Evolutionary conservation across 2,113 vertebrate species (phyloP).

Genomic region (Mirza zaza): DNA sequence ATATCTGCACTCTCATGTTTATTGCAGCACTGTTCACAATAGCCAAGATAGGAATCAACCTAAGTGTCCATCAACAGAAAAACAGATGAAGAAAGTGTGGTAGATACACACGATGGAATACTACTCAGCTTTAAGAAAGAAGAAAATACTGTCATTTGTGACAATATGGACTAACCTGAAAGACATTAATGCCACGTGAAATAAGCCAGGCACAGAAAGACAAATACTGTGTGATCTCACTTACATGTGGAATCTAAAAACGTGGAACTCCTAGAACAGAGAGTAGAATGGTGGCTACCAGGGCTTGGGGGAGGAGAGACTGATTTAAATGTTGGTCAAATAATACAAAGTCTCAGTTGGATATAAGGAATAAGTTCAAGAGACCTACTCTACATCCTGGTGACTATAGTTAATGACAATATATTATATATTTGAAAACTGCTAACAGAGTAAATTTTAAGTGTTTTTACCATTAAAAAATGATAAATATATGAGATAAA

Average conservation of each 20-base stretch:
- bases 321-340: background rate
- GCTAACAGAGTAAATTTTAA: background rate
- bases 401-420: background rate
- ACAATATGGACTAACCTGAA: background rate
- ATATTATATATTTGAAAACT: background rate
- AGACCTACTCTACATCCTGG: too few species aligned
- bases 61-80: background rate
- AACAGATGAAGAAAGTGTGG: background rate
- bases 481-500: background rate
- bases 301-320: too few species aligned
- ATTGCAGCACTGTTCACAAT: background rate
- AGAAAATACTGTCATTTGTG: background rate
- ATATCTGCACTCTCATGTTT: background rate
- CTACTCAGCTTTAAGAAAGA: background rate
- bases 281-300: background rate
- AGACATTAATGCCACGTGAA: background rate
- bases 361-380: too few species aligned
- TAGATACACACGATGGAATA: background rate
- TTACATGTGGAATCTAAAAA: background rate
- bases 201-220: background rate
- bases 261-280: background rate
- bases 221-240: background rate
- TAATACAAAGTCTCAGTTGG: background rate
- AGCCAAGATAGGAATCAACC: background rate
- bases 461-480: background rate